These are phyloP conservation scores for Nysson spinosus DNA, from an alignment of 2,888 invertebrate species.

Conservation along the genomic window DNA sequence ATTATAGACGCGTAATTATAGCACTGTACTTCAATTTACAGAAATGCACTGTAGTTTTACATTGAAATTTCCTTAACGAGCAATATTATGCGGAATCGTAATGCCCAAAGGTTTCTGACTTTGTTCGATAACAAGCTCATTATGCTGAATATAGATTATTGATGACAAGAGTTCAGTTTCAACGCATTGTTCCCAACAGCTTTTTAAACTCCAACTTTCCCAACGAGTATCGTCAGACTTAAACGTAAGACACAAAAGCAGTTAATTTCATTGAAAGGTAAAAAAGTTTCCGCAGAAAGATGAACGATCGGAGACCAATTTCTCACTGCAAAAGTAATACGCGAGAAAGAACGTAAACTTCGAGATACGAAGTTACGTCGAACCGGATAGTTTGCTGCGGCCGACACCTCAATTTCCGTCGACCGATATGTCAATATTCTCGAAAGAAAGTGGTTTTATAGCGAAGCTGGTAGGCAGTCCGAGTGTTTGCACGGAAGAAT, in stretches of 20 bases:
- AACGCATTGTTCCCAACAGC: too few species aligned
- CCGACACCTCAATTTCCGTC: conserved; percentile 54
- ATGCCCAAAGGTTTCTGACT: too few species aligned
- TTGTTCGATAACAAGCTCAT: too few species aligned
- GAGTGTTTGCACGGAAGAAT: conserved; percentile 37
- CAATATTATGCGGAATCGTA: too few species aligned
- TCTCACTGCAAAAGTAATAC: conserved; percentile 40
- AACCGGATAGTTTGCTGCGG: conserved; percentile 46
- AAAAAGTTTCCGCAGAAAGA: conserved; percentile 22
- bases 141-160: too few species aligned
- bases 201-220: too few species aligned
- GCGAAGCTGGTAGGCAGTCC: conserved; percentile 10
- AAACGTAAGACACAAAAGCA: not conserved
- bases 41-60: too few species aligned
- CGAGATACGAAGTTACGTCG: conserved; percentile 39
- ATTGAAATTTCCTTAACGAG: too few species aligned
- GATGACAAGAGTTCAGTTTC: too few species aligned
- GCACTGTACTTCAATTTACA: too few species aligned
- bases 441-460: conserved; percentile 50
- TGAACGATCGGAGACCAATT: conserved; percentile 40
- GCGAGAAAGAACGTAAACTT: conserved; percentile 14
- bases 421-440: conserved; percentile 57
- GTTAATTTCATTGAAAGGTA: conserved; percentile 21
- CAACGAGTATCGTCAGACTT: too few species aligned
- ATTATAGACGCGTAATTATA: too few species aligned